Base-by-base conservation (phyloP, 2,113 vertebrate genomes). In the Pachycephala philippinensis region DNA sequence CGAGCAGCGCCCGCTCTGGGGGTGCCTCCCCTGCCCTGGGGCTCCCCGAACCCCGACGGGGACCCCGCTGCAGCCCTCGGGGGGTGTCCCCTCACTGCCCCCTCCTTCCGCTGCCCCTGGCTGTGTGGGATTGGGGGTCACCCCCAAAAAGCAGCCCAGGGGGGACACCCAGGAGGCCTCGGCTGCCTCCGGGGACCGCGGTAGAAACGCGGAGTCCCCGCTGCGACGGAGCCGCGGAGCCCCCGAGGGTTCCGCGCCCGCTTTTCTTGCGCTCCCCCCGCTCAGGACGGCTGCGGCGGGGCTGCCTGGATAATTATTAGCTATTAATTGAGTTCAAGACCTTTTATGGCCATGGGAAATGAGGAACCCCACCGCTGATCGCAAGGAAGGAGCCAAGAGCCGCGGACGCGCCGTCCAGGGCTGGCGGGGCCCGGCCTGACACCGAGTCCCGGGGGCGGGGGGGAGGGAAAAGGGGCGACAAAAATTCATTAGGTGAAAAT, bases 271-370 rank as follows among this genome's bases (percentile, higher is more conserved):
- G 18, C 84, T 90, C 40, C 39, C 75, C 69, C n/a, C 68, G 7
- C 89, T 97, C 90, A 96, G 95, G 96, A 93, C 83, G 97, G 90
- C 95, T 76, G 96, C 63, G 76, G 94, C 71, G 56, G 96, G 95
- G 97, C 93, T 68, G 93, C 78, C 98, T 97, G 97, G 96, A 97
- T 99, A 99, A 99, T 99, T 99, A 99, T 99, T 98, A 98, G 97
- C 98, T 98, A 98, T 99, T 99, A 99, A 99, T 99, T 98, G 98
- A 98, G 98, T 98, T 99, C 98, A 98, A 97, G 98, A 99, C 98
- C 98, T 98, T 98, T 98, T 80, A 94, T 59, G 97, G 98, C 98
- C 96, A 15, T 97, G 98, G 98, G 98, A 98, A 99, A 98, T 98
- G 97, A 97, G 98, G 98, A 98, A 95, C 96, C 95, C 98, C 98